These are phyloP conservation scores for Kryptolebias ocellatus DNA, from an alignment of 2,797 vertebrate species.

Conservation along the genomic window DNA sequence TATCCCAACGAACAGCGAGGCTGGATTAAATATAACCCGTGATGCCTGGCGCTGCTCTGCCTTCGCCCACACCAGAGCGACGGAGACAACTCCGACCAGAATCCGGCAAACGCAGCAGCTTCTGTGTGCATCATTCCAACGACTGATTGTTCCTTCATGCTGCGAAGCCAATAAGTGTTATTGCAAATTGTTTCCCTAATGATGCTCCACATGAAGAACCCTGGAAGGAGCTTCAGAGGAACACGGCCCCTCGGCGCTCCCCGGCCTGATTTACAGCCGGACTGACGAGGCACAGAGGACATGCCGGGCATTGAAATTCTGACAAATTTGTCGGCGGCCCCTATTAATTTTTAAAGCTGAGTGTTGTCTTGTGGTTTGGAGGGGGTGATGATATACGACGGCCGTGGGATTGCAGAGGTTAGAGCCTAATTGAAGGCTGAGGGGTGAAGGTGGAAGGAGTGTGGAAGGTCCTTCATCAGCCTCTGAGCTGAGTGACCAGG, in stretches of 20 bases:
- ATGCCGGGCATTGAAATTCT: slow-evolving; percentile 71
- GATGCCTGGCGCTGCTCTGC: slow-evolving; percentile 87
- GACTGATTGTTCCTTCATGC: slow-evolving; percentile 57
- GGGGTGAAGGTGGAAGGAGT: slow-evolving; percentile 61
- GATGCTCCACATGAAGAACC: slow-evolving; percentile 68
- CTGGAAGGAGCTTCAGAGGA: slow-evolving; percentile 71
- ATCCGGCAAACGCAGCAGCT: slow-evolving; percentile 81
- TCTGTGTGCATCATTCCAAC: slow-evolving; percentile 43
- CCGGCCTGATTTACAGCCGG: slow-evolving; percentile 76
- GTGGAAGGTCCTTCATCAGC: slow-evolving; percentile 30
- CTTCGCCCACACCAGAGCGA: slow-evolving; percentile 81
- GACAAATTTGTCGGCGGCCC: slow-evolving; percentile 80
- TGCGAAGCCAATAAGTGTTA: slow-evolving; percentile 67
- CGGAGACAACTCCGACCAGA: slow-evolving; percentile 72
- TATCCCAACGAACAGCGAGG: slow-evolving; percentile 93
- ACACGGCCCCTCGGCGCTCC: slow-evolving; percentile 68
- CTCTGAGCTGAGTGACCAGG: slow-evolving; percentile 21
- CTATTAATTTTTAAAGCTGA: slow-evolving; percentile 84
- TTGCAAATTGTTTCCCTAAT: slow-evolving; percentile 74
- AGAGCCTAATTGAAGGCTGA: slow-evolving; percentile 62
- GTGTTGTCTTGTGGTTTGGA: slow-evolving; percentile 77
- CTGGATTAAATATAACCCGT: slow-evolving; percentile 97
- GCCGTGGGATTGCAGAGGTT: slow-evolving; percentile 51
- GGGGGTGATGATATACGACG: slow-evolving; percentile 65
- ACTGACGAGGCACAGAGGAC: slow-evolving; percentile 77